Conservation (phyloP, 1,140 invertebrate species). For the Microplitis mediator region DNA sequence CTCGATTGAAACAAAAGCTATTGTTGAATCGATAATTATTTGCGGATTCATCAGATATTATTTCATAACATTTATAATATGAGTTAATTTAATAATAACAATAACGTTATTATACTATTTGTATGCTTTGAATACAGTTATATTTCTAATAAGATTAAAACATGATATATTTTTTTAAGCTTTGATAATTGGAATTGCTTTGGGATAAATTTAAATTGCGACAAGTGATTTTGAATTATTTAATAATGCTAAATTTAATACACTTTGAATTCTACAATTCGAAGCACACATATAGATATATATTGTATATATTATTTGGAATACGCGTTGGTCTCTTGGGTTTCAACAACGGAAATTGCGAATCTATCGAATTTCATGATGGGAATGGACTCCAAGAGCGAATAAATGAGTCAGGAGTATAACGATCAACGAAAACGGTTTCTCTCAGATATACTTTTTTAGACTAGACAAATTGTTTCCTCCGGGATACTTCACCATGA, state of each 20-base stretch:
- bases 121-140: too few species aligned
- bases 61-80: background rate
- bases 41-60: conserved; percentile 7
- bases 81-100: conserved; percentile 3
- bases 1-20: conserved; percentile 19
- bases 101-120: background rate
- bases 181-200: too few species aligned
- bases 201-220: background rate
- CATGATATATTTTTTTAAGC: too few species aligned
- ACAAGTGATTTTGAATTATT: background rate
- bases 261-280: background rate
- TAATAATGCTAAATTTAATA: background rate
- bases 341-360: conserved; percentile 17
- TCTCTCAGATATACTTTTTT: conserved; percentile 10
- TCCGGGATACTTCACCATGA: background rate
- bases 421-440: conserved; percentile 1
- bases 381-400: conserved; percentile 2
- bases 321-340: conserved; percentile 12
- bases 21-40: conserved; percentile 20
- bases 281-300: background rate
- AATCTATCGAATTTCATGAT: conserved; percentile 14
- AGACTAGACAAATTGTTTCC: conserved; percentile 14
- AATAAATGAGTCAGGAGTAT: conserved; percentile 17
- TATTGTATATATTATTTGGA: background rate
- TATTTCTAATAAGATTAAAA: too few species aligned